Conservation (phyloP, 2,797 vertebrate species). For the Xiphophorus birchmanni region DNA sequence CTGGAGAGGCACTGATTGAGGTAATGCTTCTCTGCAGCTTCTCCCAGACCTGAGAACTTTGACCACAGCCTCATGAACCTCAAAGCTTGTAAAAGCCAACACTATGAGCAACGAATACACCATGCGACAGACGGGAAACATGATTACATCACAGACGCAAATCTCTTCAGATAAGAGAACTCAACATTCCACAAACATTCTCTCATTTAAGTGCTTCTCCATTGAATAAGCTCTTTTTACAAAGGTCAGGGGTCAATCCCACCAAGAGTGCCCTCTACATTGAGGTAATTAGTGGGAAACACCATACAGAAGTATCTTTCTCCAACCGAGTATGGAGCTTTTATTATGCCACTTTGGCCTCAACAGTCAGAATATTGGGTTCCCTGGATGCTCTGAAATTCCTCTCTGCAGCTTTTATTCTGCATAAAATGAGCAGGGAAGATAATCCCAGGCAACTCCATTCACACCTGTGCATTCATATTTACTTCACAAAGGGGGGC, state of each 20-base stretch:
- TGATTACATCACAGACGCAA: conserved; percentile 24
- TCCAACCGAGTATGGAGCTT: conserved; percentile 47
- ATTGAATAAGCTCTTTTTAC: conserved; percentile 40
- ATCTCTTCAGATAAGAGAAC: conserved; percentile 14
- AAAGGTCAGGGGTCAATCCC: conserved; percentile 54
- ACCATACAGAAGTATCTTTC: conserved; percentile 46
- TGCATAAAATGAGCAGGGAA: conserved; percentile 28
- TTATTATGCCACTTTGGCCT: conserved; percentile 59
- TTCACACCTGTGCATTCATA: conserved; percentile 72
- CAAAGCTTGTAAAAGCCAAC: conserved; percentile 32
- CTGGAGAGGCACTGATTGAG: conserved; percentile 1
- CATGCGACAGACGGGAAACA: conserved; percentile 23
- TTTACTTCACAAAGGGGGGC: conserved; percentile 61
- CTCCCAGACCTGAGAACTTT: neutral
- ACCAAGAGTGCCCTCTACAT: conserved; percentile 32
- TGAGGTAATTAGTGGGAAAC: conserved; percentile 43
- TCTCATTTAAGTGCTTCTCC: conserved; percentile 41
- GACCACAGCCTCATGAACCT: conserved; percentile 48
- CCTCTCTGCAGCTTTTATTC: conserved; percentile 62
- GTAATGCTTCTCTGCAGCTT: conserved; percentile 8
- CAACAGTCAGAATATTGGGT: conserved; percentile 61
- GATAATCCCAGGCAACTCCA: conserved; percentile 62
- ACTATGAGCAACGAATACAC: conserved; percentile 42
- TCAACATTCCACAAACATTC: conserved; percentile 5
- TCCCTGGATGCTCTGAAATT: conserved; percentile 58